Evolutionary conservation across 2,113 vertebrate species (phyloP).

Genomic region (Anoura caudifer): DNA sequence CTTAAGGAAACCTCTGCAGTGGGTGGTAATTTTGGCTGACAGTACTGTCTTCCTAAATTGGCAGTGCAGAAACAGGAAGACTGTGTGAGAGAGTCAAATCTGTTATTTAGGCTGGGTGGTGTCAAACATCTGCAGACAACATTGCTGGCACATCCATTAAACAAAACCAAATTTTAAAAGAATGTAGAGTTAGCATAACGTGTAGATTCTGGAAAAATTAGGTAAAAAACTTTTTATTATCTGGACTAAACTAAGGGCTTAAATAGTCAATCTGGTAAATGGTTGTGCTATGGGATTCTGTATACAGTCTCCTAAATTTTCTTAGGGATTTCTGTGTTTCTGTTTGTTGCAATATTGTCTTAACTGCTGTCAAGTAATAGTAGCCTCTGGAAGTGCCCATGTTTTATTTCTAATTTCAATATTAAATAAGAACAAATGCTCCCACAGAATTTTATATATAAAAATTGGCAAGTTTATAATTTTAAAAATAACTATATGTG

Average conservation of each 20-base stretch:
- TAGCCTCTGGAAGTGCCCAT: background rate
- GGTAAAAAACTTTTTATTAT: background rate
- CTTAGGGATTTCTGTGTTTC: background rate
- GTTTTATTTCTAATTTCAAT: slow-evolving; percentile 43
- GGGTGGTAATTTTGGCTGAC: slow-evolving; percentile 46
- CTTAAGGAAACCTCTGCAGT: slow-evolving; percentile 18
- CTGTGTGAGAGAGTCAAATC: slow-evolving; percentile 12
- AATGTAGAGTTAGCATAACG: background rate
- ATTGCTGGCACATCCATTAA: background rate
- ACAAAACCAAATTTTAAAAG: background rate
- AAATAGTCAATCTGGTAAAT: background rate
- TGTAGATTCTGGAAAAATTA: background rate
- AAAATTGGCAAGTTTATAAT: background rate
- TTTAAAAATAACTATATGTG: background rate
- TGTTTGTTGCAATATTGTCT: slow-evolving; percentile 23
- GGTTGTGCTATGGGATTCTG: background rate
- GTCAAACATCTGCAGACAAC: slow-evolving; percentile 32
- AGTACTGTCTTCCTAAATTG: background rate
- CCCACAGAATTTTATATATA: background rate
- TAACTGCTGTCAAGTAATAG: slow-evolving; percentile 42
- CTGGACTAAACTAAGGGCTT: slow-evolving; percentile 10
- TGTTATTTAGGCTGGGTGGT: background rate
- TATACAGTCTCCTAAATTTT: background rate
- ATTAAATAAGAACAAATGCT: slow-evolving; percentile 3
- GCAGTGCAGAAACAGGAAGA: background rate